These are phyloP conservation scores for Cassiopea xamachana DNA, from an alignment of 30 jellyfish, hydroid and myxozoan species.

Conservation along the genomic window DNA sequence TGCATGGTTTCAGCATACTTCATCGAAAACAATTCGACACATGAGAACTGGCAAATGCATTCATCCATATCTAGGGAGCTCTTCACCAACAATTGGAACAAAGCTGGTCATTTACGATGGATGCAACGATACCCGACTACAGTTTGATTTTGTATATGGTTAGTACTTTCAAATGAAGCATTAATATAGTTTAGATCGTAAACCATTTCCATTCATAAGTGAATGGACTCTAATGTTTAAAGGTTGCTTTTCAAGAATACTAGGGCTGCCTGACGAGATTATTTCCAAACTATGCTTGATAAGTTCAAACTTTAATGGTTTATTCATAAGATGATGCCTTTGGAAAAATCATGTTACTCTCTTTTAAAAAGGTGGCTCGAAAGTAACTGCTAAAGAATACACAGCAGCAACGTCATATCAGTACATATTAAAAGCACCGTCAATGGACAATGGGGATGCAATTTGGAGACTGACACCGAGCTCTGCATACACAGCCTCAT, in stretches of 20 bases:
- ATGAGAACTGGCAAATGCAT: slow-evolving; percentile 46
- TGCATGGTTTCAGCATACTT: slow-evolving; percentile 10
- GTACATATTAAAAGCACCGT: slow-evolving; percentile 4
- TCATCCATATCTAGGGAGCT: slow-evolving; percentile 48
- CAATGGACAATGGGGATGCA: slow-evolving; percentile 12
- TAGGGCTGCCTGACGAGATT: too few relatives aligned
- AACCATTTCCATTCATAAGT: too few relatives aligned
- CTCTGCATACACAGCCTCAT: not conserved
- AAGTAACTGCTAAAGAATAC: slow-evolving; percentile 8
- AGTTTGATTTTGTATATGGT: slow-evolving; percentile 17
- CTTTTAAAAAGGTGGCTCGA: too few relatives aligned
- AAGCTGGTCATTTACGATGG: slow-evolving; percentile 51
- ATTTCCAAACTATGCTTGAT: too few relatives aligned
- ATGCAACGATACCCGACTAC: slow-evolving; percentile 48
- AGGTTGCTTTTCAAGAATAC: too few relatives aligned
- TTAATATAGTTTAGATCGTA: too few relatives aligned
- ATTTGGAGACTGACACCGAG: slow-evolving; percentile 20
- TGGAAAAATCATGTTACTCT: too few relatives aligned
- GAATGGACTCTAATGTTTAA: too few relatives aligned
- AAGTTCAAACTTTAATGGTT: too few relatives aligned
- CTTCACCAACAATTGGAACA: slow-evolving; percentile 63
- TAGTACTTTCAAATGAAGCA: not conserved
- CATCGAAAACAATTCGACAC: slow-evolving; percentile 42
- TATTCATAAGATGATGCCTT: too few relatives aligned
- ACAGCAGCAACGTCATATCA: slow-evolving; percentile 14